Evolutionary conservation across 92 coral and sea anemone species (phyloP), one percentile per base, ranked within the genome.

Genomic region (Zoanthus sansibaricus): DNA sequence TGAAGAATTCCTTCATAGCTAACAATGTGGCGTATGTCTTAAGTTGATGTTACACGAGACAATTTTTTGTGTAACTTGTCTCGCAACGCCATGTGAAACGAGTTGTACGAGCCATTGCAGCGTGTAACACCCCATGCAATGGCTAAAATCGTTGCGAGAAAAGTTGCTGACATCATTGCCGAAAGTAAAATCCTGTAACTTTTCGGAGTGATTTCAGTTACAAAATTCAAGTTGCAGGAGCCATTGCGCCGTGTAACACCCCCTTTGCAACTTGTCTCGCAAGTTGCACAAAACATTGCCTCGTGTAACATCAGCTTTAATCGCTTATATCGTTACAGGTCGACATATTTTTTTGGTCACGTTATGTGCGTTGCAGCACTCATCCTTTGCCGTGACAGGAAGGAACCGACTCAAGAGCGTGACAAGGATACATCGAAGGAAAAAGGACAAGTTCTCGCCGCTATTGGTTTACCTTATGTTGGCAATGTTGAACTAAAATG

Each of bases 301-400:
- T 25, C 25, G 25, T 25, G 25, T 25, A 25, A 25, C 25, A 25
- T 25, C 25, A 17, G 71, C 14, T 47, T 58, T 15, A 45, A 49
- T 16, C 42, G 48, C 7, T 66, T 51, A 21, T 80, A 64, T 25
- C 75, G 7, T 80, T 67, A 66, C 85, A 80, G 85, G 75, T 80
- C 85, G 47, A 80, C 64, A 7, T 80, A 66, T 31, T 80, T 80
- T 52, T 66, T 32, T 46, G 85, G 85, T 80, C 85, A 80, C 75
- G 46, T 66, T 31, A 21, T 66, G 75, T 80, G 85, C 46, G 5
- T 80, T 74, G 5, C 49, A 32, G 85, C 85, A 15, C 72, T 80
- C 15, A 14, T 66, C 15, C 58, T 80, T 55, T 80, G 75, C 51
- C 85, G 85, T 46, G 85, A 80, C 73, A 80, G 20, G 73, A 79